Evolutionary conservation across 2,797 vertebrate genomes (phyloP), one percentile per base, ranked within the genome.

Genomic region (Pogonophryne albipinna): DNA sequence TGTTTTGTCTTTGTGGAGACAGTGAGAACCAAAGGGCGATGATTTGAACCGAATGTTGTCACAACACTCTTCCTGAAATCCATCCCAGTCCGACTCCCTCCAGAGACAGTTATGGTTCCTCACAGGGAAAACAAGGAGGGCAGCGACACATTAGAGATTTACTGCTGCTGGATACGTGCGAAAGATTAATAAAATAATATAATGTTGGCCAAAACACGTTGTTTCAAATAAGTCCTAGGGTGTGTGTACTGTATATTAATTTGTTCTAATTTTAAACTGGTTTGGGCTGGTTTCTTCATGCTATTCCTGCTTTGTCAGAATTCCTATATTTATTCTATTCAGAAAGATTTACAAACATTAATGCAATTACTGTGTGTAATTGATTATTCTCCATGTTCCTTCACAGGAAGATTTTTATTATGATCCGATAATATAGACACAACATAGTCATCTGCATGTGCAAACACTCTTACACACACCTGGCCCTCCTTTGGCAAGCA

Each of bases 1-100:
- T 93, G 82, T 93, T 93, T 83, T 80, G 92, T 92, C 92, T 92
- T 19, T 65, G 42, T 2, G 2, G 80, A 71, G 66, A 87, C 82
- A 45, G 68, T 5, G 62, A 57, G 70, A 76, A 67, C 78, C 31
- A 15, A 72, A 82, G 55, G 55, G 59, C 16, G 16, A 79, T 82
- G 86, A 85, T 87, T 66, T 83, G 78, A 86, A 81, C 78, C 56
- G 52, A 45, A 76, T 65, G 87, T 75, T 93, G 84, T 86, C 79
- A 81, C 82, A 89, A 90, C 87, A 93, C 82, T 76, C 76, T 83
- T 79, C 84, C 56, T 53, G 53, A 64, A 66, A 69, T 78, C 53
- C 51, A 27, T 57, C 45, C 61, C 49, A 34, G 23, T 45, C 38
- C 52, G 10, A 59, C 64, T 71, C 71, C 85, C 83, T 87, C 68